Percentiles rank a stretch among this genome's conserved stretches.
Conservation (phyloP, 2,113 vertebrate genomes). For the Apodemus sylvaticus region DNA sequence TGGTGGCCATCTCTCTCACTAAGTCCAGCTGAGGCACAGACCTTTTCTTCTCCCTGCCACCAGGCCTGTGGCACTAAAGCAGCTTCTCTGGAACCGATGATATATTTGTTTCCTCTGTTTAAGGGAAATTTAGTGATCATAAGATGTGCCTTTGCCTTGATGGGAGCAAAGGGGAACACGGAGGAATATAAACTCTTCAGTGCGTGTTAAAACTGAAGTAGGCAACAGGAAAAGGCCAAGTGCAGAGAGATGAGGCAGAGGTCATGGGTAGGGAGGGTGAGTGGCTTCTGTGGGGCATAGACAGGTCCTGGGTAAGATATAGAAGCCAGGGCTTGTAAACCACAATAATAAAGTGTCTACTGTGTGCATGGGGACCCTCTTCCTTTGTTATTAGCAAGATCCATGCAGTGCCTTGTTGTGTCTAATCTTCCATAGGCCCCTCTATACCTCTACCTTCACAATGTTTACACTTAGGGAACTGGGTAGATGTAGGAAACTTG, state of each 20-base stretch:
- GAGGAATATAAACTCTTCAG: background rate
- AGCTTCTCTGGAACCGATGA: background rate
- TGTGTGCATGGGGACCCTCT: background rate
- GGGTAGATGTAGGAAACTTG: background rate
- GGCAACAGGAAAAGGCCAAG: accelerated
- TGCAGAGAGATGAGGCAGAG: background rate
- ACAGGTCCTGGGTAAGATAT: background rate
- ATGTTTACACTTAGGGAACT: background rate
- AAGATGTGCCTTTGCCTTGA: background rate
- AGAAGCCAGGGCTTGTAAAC: background rate
- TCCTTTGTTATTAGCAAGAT: background rate
- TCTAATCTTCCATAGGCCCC: background rate
- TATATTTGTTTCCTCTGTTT: background rate
- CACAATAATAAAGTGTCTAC: too few relatives aligned
- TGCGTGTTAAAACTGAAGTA: background rate
- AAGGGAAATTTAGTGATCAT: background rate
- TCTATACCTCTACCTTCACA: background rate
- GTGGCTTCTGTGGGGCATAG: background rate
- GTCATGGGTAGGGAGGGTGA: too few relatives aligned
- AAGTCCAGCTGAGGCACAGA: background rate
- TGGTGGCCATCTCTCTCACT: background rate
- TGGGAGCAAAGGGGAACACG: background rate
- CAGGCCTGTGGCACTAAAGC: background rate
- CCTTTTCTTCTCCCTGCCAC: background rate
- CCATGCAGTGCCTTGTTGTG: background rate